A percentile compares a stretch with the other conserved stretches of the same genome.
Evolutionary conservation across 2,113 vertebrate species (phyloP).

Genomic region (Motacilla alba): DNA sequence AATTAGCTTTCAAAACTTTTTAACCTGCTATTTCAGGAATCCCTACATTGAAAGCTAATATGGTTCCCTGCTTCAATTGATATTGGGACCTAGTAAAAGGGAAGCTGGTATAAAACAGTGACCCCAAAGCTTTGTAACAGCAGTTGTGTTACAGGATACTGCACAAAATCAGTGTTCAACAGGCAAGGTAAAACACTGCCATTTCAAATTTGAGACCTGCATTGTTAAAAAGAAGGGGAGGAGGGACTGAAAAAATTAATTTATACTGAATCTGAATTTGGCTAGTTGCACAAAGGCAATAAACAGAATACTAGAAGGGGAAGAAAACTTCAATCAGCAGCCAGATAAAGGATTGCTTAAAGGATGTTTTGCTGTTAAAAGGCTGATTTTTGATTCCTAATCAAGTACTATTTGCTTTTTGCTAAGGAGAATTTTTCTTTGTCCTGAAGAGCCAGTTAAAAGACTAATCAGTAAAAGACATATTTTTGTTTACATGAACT

Average conservation of each 20-base stretch:
- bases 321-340: neutral
- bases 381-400: neutral
- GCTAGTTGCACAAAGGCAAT: neutral
- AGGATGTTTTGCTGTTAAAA: neutral
- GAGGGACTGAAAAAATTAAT: neutral
- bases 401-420: neutral
- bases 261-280: neutral
- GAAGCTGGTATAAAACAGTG: neutral
- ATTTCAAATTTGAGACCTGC: neutral
- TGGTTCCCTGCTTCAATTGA: neutral
- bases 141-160: fast-evolving
- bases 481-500: neutral
- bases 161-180: neutral
- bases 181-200: neutral
- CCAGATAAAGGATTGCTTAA: neutral
- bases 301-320: neutral
- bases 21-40: neutral
- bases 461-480: neutral
- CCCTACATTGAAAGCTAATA: neutral
- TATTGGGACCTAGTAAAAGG: neutral
- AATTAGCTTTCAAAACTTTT: neutral
- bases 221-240: neutral
- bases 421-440: neutral
- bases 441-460: neutral
- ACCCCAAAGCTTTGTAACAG: fast-evolving